Conservation (phyloP, 2,797 vertebrate genomes). For the Acomys russatus region DNA sequence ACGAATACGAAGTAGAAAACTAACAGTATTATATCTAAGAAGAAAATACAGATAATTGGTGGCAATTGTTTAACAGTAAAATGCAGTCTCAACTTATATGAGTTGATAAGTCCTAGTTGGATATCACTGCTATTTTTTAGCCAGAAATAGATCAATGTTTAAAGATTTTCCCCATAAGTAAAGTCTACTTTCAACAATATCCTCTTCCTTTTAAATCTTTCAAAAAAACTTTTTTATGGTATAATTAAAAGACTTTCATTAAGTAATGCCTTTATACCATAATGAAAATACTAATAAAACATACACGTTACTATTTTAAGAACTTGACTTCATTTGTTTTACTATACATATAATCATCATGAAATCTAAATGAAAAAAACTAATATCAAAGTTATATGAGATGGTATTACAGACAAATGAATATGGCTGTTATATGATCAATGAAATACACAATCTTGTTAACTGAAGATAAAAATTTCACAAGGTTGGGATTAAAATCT, state of each 20-base stretch:
- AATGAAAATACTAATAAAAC: slow-evolving; percentile 56
- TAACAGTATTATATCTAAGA: slow-evolving; percentile 70
- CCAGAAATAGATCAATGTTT: slow-evolving; percentile 32
- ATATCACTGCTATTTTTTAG: slow-evolving; percentile 38
- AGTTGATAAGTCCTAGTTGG: slow-evolving; percentile 57
- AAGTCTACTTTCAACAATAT: slow-evolving; percentile 42
- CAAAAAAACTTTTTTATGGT: slow-evolving; percentile 53
- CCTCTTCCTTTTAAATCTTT: slow-evolving; percentile 51
- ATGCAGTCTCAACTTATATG: slow-evolving; percentile 43
- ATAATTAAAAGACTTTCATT: slow-evolving; percentile 68
- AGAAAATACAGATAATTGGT: slow-evolving; percentile 69
- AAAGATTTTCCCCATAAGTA: neutral
- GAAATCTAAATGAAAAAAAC: slow-evolving; percentile 60
- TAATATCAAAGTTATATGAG: slow-evolving; percentile 62
- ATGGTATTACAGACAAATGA: slow-evolving; percentile 73
- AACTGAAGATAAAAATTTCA: slow-evolving; percentile 65
- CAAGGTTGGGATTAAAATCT: slow-evolving; percentile 72
- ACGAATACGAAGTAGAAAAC: slow-evolving; percentile 84
- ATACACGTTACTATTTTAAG: slow-evolving; percentile 54
- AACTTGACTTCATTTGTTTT: slow-evolving; percentile 38
- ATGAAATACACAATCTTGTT: slow-evolving; percentile 64
- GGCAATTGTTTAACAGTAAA: slow-evolving; percentile 72
- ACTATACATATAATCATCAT: slow-evolving; percentile 57
- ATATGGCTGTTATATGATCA: slow-evolving; percentile 53
- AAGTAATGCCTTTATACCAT: slow-evolving; percentile 80